Base-by-base conservation (phyloP, 2,888 invertebrate genomes). In the Dorcus hopei region DNA sequence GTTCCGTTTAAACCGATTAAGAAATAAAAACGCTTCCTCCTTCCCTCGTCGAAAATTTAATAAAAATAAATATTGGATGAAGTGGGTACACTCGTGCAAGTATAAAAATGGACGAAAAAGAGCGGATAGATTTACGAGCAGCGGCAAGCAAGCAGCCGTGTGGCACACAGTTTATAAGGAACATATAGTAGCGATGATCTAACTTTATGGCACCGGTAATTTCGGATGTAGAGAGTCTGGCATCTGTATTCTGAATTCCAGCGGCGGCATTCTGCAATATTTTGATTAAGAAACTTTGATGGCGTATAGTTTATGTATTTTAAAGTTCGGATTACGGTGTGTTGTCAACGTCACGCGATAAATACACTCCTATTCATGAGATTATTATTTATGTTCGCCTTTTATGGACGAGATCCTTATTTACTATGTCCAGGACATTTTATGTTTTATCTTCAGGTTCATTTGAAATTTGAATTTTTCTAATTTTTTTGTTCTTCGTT, bases 21-120 rank as follows among this genome's bases (percentile, higher is more conserved):
- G 26, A 33, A 33, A 33, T 33, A 33, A 33, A 33, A 33, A 33
- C 26, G 26, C 26, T 33, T 33, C 26, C 6, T 33, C 26, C 26
- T 33, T 33, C 26, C 3, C 26, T 51, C 45, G 49, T 56, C 43
- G 26, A 38, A 56, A 50, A 56, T 56, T 56, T 56, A 56, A 50
- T 56, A 49, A 51, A 38, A 50, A 23, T 39, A 42, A 42, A 51
- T 45, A 33, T 56, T 33, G 50, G 45, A 56, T 56, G 38, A 43
- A 56, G 56, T 56, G 50, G 43, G 42, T 14, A 23, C 45, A 9
- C 40, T 16, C 8, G n/a, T 26, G 26, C 16, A 26, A 19, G 19
- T 9, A 14, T 39, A 38, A 49, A 48, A 54, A 48, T 23, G 40
- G 48, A 54, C 48, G 48, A 49, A 48, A 53, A 38, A 14, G 49